Evolutionary conservation across 2,797 vertebrate species (phyloP).

Genomic region (Orestias chungarensis): DNA sequence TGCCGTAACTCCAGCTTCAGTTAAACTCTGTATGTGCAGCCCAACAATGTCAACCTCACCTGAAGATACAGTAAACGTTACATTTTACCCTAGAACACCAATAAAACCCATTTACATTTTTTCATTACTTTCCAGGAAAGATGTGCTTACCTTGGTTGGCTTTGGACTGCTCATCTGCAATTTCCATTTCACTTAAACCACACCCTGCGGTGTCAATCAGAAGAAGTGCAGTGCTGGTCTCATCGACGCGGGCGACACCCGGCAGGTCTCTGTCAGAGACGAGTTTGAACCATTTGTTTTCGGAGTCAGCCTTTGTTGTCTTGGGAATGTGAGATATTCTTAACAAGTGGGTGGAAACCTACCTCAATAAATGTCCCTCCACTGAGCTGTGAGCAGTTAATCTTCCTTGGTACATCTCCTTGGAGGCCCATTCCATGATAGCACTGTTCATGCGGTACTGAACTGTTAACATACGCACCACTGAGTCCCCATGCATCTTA

Average conservation of each 20-base stretch:
- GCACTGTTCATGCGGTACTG: slow-evolving; percentile 95
- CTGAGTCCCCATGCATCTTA: slow-evolving; percentile 68
- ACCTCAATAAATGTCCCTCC: slow-evolving; percentile 88
- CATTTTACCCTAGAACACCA: neutral
- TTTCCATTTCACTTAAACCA: slow-evolving; percentile 90
- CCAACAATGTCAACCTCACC: slow-evolving; percentile 91
- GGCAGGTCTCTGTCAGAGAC: slow-evolving; percentile 84
- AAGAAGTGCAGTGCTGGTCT: slow-evolving; percentile 85
- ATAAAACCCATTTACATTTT: neutral
- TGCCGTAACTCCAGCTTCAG: slow-evolving; percentile 86
- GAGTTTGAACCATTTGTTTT: neutral
- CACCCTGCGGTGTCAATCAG: slow-evolving; percentile 94
- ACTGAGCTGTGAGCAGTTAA: slow-evolving; percentile 89
- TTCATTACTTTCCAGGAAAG: neutral
- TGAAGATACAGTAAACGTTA: slow-evolving; percentile 54
- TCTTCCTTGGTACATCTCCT: slow-evolving; percentile 86
- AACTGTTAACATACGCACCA: slow-evolving; percentile 87
- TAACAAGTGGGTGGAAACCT: slow-evolving; percentile 42
- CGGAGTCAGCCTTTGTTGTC: neutral
- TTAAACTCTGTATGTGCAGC: slow-evolving; percentile 87
- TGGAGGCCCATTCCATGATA: slow-evolving; percentile 94
- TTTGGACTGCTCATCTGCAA: slow-evolving; percentile 90
- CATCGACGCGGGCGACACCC: slow-evolving; percentile 83
- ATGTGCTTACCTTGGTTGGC: slow-evolving; percentile 87
- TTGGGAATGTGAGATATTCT: neutral